These are phyloP conservation scores for Sebastolobus alascanus DNA, from an alignment of 2,797 vertebrate species.

Conservation along the genomic window DNA sequence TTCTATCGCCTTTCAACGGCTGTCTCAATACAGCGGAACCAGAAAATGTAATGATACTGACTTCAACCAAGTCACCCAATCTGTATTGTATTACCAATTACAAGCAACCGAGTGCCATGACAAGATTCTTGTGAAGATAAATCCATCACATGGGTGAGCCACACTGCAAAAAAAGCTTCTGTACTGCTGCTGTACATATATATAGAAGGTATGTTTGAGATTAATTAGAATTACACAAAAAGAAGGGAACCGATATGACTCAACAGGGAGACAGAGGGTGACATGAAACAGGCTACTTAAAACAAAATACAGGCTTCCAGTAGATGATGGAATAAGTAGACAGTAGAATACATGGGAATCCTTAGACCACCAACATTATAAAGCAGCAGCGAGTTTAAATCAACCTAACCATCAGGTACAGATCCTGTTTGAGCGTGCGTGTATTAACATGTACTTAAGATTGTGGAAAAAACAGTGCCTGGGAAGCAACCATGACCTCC, in stretches of 20 bases:
- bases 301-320: conserved; percentile 31
- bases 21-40: too few relatives aligned
- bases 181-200: not conserved
- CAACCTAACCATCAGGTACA: conserved; percentile 69
- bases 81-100: not conserved
- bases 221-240: not conserved
- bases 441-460: conserved; percentile 70
- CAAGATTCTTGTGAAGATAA: conserved; percentile 2
- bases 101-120: not conserved
- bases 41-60: not conserved
- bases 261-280: not conserved
- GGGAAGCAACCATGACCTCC: conserved; percentile 68
- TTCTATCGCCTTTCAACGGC: too few relatives aligned
- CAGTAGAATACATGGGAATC: conserved; percentile 32
- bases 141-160: not conserved
- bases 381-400: conserved; percentile 57
- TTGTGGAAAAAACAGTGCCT: conserved; percentile 62
- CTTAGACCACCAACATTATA: conserved; percentile 71
- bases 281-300: not conserved
- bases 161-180: not conserved
- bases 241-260: conserved; percentile 19
- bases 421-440: conserved; percentile 55
- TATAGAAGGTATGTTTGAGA: conserved; percentile 16
- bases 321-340: conserved; percentile 32
- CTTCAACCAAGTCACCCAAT: not conserved